Conservation (phyloP, 2,888 invertebrate species). For the Rhagium mordax region DNA sequence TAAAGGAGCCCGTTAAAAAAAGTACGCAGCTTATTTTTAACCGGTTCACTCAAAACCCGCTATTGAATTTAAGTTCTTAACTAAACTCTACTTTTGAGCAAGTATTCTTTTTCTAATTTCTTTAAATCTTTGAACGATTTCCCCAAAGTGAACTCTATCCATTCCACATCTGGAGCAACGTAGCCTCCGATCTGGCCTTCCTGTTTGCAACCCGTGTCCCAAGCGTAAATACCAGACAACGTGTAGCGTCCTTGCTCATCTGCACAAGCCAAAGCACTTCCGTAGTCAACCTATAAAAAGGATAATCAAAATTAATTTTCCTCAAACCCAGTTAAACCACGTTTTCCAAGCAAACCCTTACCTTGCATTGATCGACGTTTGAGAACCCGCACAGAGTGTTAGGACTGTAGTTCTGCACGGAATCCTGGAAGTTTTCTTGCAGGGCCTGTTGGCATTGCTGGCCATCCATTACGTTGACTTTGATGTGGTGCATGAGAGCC, state of each 20-base stretch:
- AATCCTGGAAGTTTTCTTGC: slow-evolving; percentile 73
- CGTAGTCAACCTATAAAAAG: slow-evolving; percentile 76
- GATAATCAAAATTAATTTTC: too few relatives aligned
- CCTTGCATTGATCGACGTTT: slow-evolving; percentile 84
- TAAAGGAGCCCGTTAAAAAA: background rate
- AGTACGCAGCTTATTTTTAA: background rate
- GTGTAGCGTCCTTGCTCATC: slow-evolving; percentile 79
- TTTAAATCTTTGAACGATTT: slow-evolving; percentile 67
- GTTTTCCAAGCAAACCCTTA: too few relatives aligned
- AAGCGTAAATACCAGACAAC: slow-evolving; percentile 83
- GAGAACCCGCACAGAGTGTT: slow-evolving; percentile 81
- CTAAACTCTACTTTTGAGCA: slow-evolving; percentile 42
- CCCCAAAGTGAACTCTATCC: slow-evolving; percentile 67
- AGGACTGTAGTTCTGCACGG: slow-evolving; percentile 74
- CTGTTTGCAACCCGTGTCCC: slow-evolving; percentile 79
- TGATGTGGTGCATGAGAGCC: slow-evolving; percentile 82
- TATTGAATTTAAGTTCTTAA: background rate
- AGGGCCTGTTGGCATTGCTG: slow-evolving; percentile 77
- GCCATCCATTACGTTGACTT: slow-evolving; percentile 77
- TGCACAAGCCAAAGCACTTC: slow-evolving; percentile 87
- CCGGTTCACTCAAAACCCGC: background rate
- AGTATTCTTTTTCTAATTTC: slow-evolving; percentile 59
- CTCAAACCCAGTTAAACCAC: too few relatives aligned
- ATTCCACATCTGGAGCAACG: slow-evolving; percentile 68
- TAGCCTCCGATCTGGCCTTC: slow-evolving; percentile 69